These are phyloP conservation scores for Ochropleura plecta DNA, from an alignment of 2,888 invertebrate genomes.

Conservation along the genomic window DNA sequence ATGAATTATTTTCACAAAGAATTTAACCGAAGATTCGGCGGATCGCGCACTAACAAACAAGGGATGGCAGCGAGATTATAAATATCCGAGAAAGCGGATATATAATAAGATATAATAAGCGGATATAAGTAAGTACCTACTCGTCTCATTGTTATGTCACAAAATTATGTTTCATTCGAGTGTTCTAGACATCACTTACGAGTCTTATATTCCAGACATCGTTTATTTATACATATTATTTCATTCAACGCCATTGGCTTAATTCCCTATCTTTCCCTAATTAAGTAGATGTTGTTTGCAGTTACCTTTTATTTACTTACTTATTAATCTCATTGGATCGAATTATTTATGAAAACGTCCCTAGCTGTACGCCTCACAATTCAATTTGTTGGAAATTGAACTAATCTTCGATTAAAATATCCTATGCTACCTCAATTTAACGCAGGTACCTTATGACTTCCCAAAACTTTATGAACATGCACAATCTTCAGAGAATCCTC, in stretches of 20 bases:
- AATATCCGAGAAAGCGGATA: slow-evolving; percentile 38
- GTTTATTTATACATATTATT: not conserved
- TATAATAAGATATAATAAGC: too few relatives aligned
- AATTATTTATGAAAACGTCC: not conserved
- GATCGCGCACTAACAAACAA: slow-evolving; percentile 22
- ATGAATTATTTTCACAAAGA: slow-evolving; percentile 61
- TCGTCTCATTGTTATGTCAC: not conserved
- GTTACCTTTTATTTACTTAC: not conserved
- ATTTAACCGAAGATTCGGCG: slow-evolving; percentile 56
- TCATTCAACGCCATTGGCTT: not conserved
- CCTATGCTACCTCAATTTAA: not conserved
- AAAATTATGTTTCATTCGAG: not conserved
- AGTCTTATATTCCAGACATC: not conserved
- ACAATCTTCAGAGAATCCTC: slow-evolving; percentile 30
- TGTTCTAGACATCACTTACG: not conserved
- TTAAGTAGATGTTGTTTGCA: not conserved
- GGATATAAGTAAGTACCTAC: not conserved
- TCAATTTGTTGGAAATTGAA: not conserved
- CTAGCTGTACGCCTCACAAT: not conserved
- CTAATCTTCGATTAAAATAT: not conserved
- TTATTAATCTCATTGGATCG: not conserved
- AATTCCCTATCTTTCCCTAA: not conserved
- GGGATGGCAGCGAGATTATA: slow-evolving; percentile 26
- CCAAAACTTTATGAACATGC: slow-evolving; percentile 20
- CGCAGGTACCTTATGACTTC: not conserved